phyloP scores from a whole-genome alignment of 2,888 invertebrate genomes.

The Drosophila barbarae region DNA sequence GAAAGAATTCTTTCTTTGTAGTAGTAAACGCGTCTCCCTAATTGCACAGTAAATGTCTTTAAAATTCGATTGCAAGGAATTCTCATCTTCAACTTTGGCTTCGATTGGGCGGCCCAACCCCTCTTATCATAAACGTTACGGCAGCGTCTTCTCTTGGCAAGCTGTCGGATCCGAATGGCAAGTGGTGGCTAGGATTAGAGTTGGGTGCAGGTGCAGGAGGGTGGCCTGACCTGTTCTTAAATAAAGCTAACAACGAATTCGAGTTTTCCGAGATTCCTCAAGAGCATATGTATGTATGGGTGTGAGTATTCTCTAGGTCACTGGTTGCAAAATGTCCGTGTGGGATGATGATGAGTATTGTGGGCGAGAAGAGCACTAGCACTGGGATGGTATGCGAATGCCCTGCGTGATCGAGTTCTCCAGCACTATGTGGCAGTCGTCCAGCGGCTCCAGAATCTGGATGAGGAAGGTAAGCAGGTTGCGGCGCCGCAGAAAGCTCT shows the following conservation, averaged over 20 bases:
- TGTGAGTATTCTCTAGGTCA: slow-evolving; percentile 73
- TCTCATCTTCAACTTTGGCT: slow-evolving; percentile 66
- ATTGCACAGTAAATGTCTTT: slow-evolving; percentile 61
- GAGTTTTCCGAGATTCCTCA: slow-evolving; percentile 55
- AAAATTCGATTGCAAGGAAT: slow-evolving; percentile 51
- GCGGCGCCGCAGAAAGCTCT: slow-evolving; percentile 94
- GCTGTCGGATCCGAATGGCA: slow-evolving; percentile 38
- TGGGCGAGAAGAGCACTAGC: slow-evolving; percentile 55
- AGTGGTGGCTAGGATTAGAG: slow-evolving; percentile 30
- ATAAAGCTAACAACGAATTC: slow-evolving; percentile 49
- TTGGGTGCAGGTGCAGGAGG: slow-evolving; percentile 17
- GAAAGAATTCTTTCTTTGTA: slow-evolving; percentile 46
- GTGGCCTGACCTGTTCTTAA: slow-evolving; percentile 5
- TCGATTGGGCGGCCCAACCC: slow-evolving; percentile 21
- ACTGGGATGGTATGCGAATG: slow-evolving; percentile 80
- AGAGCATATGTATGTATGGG: slow-evolving; percentile 62
- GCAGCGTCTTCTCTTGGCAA: slow-evolving; percentile 51
- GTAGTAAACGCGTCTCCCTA: slow-evolving; percentile 52
- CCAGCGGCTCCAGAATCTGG: slow-evolving; percentile 93
- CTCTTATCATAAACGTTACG: slow-evolving; percentile 7
- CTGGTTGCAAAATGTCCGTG: slow-evolving; percentile 67
- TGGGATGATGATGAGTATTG: slow-evolving; percentile 21
- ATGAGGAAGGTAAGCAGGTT: slow-evolving; percentile 92
- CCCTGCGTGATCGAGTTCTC: slow-evolving; percentile 89
- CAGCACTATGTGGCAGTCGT: slow-evolving; percentile 89